A percentile compares a stretch with the other conserved stretches of the same genome.
Evolutionary conservation across 2,797 vertebrate genomes (phyloP).

Genomic region (Epinephelus coioides): DNA sequence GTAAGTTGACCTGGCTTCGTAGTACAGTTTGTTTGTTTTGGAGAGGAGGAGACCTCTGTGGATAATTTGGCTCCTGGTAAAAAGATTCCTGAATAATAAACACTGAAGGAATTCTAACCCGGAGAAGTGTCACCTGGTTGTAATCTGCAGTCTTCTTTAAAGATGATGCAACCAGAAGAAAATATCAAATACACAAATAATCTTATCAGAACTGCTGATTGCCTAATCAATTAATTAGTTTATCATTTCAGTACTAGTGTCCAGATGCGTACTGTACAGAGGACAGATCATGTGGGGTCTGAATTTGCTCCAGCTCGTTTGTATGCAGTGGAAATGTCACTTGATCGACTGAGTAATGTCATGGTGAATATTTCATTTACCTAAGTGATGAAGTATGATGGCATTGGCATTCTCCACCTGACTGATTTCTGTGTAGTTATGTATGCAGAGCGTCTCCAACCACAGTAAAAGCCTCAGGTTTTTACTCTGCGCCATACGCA

Average conservation of each 20-base stretch:
- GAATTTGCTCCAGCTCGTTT: background rate
- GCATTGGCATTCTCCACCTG: constrained; percentile 7
- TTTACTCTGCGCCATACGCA: constrained; percentile 11
- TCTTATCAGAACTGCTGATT: background rate
- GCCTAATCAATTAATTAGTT: background rate
- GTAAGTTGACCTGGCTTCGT: no score
- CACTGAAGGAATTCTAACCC: no score
- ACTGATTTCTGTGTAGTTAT: background rate
- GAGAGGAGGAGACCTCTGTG: no score
- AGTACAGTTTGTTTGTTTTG: no score
- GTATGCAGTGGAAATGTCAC: constrained; percentile 15
- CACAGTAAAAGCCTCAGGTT: constrained; percentile 4
- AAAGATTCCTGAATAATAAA: no score
- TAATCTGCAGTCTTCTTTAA: background rate
- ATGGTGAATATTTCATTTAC: background rate
- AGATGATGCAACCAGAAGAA: background rate
- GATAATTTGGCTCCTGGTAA: no score
- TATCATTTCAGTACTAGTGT: background rate
- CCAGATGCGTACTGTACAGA: background rate
- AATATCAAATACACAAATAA: no score
- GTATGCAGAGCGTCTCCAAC: constrained; percentile 10
- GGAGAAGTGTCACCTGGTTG: no score
- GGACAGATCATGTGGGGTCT: background rate
- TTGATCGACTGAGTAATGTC: background rate
- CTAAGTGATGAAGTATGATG: constrained; percentile 21